Conservation (phyloP, 2,113 vertebrate genomes). For the Aptenodytes patagonicus region DNA sequence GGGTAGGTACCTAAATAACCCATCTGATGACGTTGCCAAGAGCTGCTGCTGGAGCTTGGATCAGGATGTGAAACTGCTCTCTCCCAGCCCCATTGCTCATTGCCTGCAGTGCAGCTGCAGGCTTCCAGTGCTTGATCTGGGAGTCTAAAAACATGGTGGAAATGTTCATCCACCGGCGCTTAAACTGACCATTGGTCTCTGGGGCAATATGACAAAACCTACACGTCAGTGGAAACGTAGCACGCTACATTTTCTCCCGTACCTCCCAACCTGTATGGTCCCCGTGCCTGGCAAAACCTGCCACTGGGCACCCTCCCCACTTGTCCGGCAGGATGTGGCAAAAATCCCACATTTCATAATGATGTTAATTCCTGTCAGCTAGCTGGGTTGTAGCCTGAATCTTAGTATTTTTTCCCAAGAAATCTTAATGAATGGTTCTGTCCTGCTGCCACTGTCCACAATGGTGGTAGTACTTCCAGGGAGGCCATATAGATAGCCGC, state of each 20-base stretch:
- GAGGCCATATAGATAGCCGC: fast-evolving
- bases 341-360: neutral
- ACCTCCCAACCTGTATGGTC: fast-evolving
- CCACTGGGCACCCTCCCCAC: neutral
- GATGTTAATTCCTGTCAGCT: neutral
- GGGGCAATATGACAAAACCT: neutral
- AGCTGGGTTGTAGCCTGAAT: fast-evolving
- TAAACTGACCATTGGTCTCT: neutral
- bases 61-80: neutral
- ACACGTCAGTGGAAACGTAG: fast-evolving
- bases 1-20: neutral
- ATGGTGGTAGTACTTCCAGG: neutral
- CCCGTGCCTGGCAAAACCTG: neutral
- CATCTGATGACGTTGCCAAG: neutral
- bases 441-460: neutral
- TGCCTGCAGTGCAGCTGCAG: neutral
- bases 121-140: neutral
- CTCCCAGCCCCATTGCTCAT: fast-evolving
- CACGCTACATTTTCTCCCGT: fast-evolving
- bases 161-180: neutral
- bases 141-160: neutral
- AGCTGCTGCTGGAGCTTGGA: neutral
- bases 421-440: neutral
- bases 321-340: neutral
- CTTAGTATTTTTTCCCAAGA: neutral